Evolutionary conservation across 2,888 invertebrate genomes (phyloP).

Genomic region (Ophioninae sp.): DNA sequence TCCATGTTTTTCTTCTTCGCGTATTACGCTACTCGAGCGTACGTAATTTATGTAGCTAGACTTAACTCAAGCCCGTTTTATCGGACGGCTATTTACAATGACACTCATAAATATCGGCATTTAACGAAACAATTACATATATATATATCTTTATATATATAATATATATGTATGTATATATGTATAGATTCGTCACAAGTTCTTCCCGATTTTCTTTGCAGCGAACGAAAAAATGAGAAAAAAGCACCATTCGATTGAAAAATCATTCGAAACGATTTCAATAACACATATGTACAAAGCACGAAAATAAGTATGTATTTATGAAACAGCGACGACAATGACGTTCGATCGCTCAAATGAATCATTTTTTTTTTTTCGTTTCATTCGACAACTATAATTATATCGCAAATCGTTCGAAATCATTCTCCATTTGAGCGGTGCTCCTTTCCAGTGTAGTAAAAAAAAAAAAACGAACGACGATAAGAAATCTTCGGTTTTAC

Average conservation of each 20-base stretch:
- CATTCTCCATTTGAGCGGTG: constrained; percentile 5
- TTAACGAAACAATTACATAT: not conserved
- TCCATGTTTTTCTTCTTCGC: not conserved
- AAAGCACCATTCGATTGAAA: not conserved
- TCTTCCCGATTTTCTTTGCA: not conserved
- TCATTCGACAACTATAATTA: not conserved
- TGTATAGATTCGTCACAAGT: constrained; percentile 2
- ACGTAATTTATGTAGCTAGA: not conserved
- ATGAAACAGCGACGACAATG: not conserved
- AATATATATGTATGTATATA: constrained; percentile 16
- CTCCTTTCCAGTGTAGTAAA: not conserved
- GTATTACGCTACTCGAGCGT: constrained; percentile 39
- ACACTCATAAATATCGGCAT: constrained; percentile 3
- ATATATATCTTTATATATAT: not conserved
- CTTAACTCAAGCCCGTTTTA: not conserved
- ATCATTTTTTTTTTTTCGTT: not conserved
- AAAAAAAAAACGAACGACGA: not conserved
- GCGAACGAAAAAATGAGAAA: not conserved
- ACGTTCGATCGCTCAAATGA: not conserved
- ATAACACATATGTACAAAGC: not conserved
- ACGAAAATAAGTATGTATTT: not conserved
- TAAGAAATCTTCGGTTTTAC: not conserved
- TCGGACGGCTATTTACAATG: constrained; percentile 25
- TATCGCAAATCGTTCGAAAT: not conserved
- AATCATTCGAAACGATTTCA: not conserved